These are phyloP conservation scores for Drosophila ogumai DNA, from an alignment of 1,140 invertebrate genomes.

Conservation along the genomic window DNA sequence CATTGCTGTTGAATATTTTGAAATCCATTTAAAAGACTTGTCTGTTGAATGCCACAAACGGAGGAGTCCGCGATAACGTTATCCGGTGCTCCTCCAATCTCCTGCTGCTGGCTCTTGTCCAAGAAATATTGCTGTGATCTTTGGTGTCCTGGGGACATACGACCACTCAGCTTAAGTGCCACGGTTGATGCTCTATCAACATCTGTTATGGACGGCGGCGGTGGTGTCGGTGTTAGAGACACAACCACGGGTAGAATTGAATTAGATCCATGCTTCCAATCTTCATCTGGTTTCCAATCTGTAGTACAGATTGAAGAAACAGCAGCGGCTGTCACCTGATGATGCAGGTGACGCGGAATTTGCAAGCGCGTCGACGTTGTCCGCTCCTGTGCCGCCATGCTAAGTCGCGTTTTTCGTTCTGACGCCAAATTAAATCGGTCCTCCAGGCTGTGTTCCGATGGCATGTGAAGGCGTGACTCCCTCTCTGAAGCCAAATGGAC, in stretches of 20 bases:
- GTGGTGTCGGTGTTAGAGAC: conserved; percentile 86
- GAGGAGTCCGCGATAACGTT: conserved; percentile 3
- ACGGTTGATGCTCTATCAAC: conserved; percentile 14
- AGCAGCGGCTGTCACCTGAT: neutral
- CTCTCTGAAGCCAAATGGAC: conserved; percentile 48
- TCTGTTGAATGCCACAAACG: conserved; percentile 10
- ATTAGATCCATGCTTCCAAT: conserved; percentile 46
- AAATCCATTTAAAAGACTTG: conserved; percentile 12
- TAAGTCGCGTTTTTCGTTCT: conserved; percentile 13
- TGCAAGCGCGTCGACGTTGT: conserved; percentile 5
- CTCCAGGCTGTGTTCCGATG: conserved; percentile 12
- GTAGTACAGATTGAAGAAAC: neutral
- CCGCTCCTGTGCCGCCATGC: conserved; percentile 4
- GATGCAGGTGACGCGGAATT: neutral
- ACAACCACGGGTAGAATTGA: conserved; percentile 85
- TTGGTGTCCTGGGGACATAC: conserved; percentile 14
- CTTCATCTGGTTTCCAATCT: conserved; percentile 27
- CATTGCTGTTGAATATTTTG: conserved; percentile 9
- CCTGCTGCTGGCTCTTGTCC: conserved; percentile 21
- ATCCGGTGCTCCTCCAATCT: neutral
- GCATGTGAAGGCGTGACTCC: conserved; percentile 37
- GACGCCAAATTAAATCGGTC: conserved; percentile 6
- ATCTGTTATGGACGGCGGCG: conserved; percentile 85
- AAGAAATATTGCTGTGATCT: conserved; percentile 25
- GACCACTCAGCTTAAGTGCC: conserved; percentile 8